Percentiles rank a stretch among this genome's conserved stretches.
Evolutionary conservation across 2,888 invertebrate species (phyloP).

Genomic region (Rhamnusium bicolor): DNA sequence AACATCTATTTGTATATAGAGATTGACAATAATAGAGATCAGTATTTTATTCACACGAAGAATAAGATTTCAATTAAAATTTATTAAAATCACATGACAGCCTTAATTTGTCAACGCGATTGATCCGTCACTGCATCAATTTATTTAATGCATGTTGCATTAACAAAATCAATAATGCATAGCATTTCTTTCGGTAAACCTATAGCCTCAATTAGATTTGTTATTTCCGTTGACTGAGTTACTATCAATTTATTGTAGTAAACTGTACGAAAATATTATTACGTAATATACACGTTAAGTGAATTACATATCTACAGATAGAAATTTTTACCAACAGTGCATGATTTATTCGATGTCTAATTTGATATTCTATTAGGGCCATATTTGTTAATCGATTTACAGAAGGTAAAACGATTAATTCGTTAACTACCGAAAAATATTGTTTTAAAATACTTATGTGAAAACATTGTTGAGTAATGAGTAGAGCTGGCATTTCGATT

Average conservation of each 20-base stretch:
- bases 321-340: background rate
- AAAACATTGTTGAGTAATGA: too few relatives aligned
- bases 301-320: background rate
- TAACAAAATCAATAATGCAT: constrained; percentile 17
- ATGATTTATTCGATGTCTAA: background rate
- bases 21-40: too few relatives aligned
- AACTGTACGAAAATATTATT: background rate
- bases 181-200: background rate
- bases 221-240: constrained; percentile 2
- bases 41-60: too few relatives aligned
- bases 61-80: constrained; percentile 1
- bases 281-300: background rate
- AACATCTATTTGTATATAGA: too few relatives aligned
- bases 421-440: too few relatives aligned
- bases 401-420: too few relatives aligned
- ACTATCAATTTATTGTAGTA: background rate
- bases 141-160: constrained; percentile 14
- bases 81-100: background rate
- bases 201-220: constrained; percentile 16
- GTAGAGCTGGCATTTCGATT: too few relatives aligned
- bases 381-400: too few relatives aligned
- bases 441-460: too few relatives aligned
- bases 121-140: constrained; percentile 19
- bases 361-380: too few relatives aligned
- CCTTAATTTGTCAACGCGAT: constrained; percentile 1